Conservation (phyloP, 2,888 invertebrate species). For the Oegoconia quadripuncta region DNA sequence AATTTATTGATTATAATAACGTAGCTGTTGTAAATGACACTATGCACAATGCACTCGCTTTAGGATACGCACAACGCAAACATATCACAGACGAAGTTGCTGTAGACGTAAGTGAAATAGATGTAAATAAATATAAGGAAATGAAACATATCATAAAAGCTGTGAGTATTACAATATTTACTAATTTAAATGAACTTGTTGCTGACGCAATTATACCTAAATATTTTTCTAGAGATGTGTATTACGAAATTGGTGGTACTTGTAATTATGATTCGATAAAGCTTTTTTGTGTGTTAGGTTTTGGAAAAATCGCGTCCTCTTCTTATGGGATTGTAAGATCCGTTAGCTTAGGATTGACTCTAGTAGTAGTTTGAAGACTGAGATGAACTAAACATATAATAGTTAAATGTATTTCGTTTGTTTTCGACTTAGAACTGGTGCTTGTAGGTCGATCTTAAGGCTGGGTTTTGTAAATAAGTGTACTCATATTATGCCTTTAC, state of each 20-base stretch:
- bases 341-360: conserved; percentile 75
- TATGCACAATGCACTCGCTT: conserved; percentile 49
- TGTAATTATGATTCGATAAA: conserved; percentile 56
- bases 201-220: conserved; percentile 72
- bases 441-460: conserved; percentile 78
- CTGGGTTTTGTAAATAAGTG: conserved; percentile 77
- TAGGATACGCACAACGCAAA: conserved; percentile 59
- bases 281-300: conserved; percentile 70
- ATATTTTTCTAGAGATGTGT: conserved; percentile 79
- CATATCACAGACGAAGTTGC: conserved; percentile 44
- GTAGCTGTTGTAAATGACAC: conserved; percentile 49
- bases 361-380: conserved; percentile 78
- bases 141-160: conserved; percentile 75
- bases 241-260: conserved; percentile 68
- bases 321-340: conserved; percentile 75
- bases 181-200: conserved; percentile 72
- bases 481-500: conserved; percentile 68
- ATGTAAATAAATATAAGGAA: conserved; percentile 63
- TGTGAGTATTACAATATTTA: conserved; percentile 78
- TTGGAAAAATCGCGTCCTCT: conserved; percentile 75
- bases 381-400: conserved; percentile 76
- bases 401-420: conserved; percentile 68
- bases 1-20: conserved; percentile 59
- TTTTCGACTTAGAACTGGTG: conserved; percentile 78
- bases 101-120: conserved; percentile 55